Percentiles rank a stretch among this genome's conserved stretches.
Evolutionary conservation across 2,888 invertebrate species (phyloP).

Genomic region (Lithophane ornitopus): DNA sequence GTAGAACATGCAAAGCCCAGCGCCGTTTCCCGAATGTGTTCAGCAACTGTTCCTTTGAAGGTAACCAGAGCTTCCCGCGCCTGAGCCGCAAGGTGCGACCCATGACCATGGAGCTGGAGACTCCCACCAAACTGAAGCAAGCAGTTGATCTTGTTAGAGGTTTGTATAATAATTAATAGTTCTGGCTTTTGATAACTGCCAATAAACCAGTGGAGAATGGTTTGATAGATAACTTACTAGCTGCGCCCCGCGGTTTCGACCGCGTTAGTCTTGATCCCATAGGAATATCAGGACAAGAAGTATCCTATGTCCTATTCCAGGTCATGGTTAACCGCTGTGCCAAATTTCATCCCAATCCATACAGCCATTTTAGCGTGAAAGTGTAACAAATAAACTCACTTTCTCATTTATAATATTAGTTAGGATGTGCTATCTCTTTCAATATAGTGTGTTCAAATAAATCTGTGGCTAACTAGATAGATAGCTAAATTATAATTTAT

Average conservation of each 20-base stretch:
- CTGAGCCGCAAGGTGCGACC: slow-evolving; percentile 79
- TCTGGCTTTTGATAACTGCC: background rate
- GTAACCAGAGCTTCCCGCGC: slow-evolving; percentile 92
- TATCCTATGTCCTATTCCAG: too few species aligned
- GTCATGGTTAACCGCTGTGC: too few species aligned
- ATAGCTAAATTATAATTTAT: background rate
- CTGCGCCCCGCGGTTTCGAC: too few species aligned
- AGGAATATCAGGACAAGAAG: too few species aligned
- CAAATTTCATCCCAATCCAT: too few species aligned
- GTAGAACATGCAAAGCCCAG: slow-evolving; percentile 82
- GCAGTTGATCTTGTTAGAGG: slow-evolving; percentile 89
- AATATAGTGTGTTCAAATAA: background rate
- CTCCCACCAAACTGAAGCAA: slow-evolving; percentile 83
- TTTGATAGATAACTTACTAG: background rate
- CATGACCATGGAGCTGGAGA: slow-evolving; percentile 86
- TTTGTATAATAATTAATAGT: slow-evolving; percentile 62
- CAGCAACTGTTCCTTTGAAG: slow-evolving; percentile 89
- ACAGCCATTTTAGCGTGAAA: too few species aligned
- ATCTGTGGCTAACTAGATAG: background rate
- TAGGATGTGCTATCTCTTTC: too few species aligned
- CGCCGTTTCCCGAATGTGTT: slow-evolving; percentile 76
- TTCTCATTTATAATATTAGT: too few species aligned
- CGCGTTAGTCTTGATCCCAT: too few species aligned
- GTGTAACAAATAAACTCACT: too few species aligned
- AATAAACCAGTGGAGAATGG: background rate